Base-by-base conservation (phyloP, 2,113 vertebrate species). In the Paralichthys olivaceus region DNA sequence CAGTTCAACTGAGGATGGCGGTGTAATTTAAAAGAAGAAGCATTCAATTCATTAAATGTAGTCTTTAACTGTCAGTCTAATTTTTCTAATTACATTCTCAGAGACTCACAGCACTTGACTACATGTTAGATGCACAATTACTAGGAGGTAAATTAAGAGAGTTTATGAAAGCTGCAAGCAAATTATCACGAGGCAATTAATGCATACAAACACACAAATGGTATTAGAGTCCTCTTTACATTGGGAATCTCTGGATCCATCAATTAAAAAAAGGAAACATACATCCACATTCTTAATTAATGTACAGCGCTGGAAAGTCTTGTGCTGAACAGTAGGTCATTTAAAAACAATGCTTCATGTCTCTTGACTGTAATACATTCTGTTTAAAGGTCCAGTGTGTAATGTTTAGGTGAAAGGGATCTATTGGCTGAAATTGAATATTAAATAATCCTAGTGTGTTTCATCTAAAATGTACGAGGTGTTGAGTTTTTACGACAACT, bases 301-400 rank as follows among this genome's bases (percentile, higher is more conserved):
- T 55, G 6, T 54, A 59, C 17, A 29, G 43, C 28, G 40, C 9
- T 55, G 29, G 14, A 45, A 77, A 61, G 49, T 8, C n/a, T 12
- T 37, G 37, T 60, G 22, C 68, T 49, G 9, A 63, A 69, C 45
- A 54, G 37, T 49, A n/a, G 45, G 28, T 43, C 40, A 34, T 55
- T 62, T 45, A 11, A 75, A 85, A 72, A 76, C 57, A 63, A 43
- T 28, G 69, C 20, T 67, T 54, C 49, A 71, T 80, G 20, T 70
- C 37, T 56, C 34, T 19, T 23, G 29, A 20, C 55, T 71, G 11
- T 12, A 79, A 87, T 84, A 34, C 47, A 72, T 84, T 72, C 15
- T 47, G 20, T 64, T 77, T 69, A 61, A 81, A 79, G 4, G 34
- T 9, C n/a, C n/a, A n/a, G n/a, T n/a, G n/a, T n/a, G n/a, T n/a